A percentile compares a stretch with the other conserved stretches of the same genome.
Evolutionary conservation across 2,797 vertebrate species (phyloP).

Genomic region (Rhynchotus rufescens): DNA sequence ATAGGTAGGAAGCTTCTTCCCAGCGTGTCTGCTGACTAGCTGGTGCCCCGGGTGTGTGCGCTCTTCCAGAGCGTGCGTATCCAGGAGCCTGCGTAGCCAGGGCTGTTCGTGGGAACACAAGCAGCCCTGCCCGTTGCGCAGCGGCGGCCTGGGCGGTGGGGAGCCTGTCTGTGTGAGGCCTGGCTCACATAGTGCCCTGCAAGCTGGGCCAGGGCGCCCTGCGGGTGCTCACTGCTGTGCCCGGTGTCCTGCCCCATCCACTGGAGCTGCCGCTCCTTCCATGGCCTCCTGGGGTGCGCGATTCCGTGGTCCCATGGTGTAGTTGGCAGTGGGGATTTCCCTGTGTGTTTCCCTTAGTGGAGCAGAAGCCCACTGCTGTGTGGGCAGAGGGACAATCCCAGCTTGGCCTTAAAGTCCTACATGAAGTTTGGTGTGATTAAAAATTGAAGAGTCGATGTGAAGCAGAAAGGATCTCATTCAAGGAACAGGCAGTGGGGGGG

Average conservation of each 20-base stretch:
- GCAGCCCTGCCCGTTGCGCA: background rate
- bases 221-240: background rate
- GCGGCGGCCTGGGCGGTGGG: background rate
- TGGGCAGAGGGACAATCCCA: background rate
- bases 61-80: rapidly evolving
- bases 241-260: too few relatives aligned
- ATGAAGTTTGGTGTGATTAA: background rate
- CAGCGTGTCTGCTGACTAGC: background rate
- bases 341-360: background rate
- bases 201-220: background rate
- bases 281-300: background rate
- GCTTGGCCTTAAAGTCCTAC: background rate
- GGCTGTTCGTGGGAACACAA: background rate
- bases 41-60: background rate
- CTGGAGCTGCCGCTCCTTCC: background rate
- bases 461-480: background rate
- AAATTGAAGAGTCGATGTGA: background rate
- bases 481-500: background rate
- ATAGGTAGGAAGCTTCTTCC: background rate
- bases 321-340: background rate
- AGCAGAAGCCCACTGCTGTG: rapidly evolving
- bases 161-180: background rate
- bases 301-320: background rate
- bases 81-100: rapidly evolving
- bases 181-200: rapidly evolving